Evolutionary conservation across 2,888 invertebrate genomes (phyloP).

Genomic region (Harmothoe impar): DNA sequence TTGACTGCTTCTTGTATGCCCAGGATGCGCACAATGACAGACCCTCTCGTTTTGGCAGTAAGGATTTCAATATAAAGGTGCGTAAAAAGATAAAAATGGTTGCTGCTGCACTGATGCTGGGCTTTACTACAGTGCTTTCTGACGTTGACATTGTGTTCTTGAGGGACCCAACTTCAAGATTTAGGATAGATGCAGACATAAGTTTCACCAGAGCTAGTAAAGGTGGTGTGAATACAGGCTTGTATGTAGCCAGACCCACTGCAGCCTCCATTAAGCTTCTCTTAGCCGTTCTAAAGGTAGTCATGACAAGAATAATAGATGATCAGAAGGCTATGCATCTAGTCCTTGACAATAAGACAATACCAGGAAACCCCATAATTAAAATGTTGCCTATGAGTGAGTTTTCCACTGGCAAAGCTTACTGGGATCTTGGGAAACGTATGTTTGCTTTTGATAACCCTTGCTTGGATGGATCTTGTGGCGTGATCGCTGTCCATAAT

Average conservation of each 20-base stretch:
- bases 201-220: too few species aligned
- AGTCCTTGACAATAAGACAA: background rate
- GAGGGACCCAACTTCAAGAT: constrained; percentile 41
- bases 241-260: constrained; percentile 49
- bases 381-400: background rate
- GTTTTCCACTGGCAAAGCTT: constrained; percentile 66
- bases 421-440: constrained; percentile 64
- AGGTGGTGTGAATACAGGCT: constrained; percentile 35
- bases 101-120: constrained; percentile 25
- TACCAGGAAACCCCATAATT: background rate
- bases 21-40: background rate
- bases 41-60: constrained; percentile 36
- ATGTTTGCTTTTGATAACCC: constrained; percentile 31
- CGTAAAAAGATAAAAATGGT: constrained; percentile 13
- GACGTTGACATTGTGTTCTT: constrained; percentile 10
- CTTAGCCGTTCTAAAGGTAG: background rate
- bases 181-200: background rate
- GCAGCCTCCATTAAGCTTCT: background rate
- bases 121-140: constrained; percentile 20
- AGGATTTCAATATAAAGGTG: background rate
- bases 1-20: background rate
- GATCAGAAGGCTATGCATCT: background rate
- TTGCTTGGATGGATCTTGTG: constrained; percentile 55
- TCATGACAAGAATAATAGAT: background rate
- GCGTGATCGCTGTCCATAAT: constrained; percentile 49